Evolutionary conservation across 2,797 vertebrate genomes (phyloP).

Genomic region (Peromyscus melanophrys): DNA sequence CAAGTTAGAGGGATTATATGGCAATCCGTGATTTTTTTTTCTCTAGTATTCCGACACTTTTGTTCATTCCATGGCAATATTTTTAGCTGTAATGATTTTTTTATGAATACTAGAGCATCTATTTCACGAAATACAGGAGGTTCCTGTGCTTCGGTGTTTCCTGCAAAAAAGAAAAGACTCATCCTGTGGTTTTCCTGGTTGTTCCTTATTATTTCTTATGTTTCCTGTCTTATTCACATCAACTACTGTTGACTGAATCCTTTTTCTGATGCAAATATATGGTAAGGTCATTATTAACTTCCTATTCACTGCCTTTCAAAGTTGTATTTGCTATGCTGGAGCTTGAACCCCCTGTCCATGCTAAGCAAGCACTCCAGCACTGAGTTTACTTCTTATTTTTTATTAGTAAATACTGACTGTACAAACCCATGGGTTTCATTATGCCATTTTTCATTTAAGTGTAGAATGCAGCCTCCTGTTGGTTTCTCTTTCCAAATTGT

Average conservation of each 20-base stretch:
- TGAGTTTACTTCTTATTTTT: background rate
- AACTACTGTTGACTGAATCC: background rate
- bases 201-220: background rate
- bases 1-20: background rate
- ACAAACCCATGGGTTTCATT: background rate
- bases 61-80: constrained; percentile 9
- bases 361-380: background rate
- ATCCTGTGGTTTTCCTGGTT: background rate
- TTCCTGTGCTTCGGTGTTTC: constrained; percentile 60
- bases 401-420: background rate
- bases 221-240: constrained; percentile 39
- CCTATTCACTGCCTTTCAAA: background rate
- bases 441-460: background rate
- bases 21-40: background rate
- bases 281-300: background rate
- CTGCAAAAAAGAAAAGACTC: constrained; percentile 4
- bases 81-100: background rate
- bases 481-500: background rate
- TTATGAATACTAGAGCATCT: constrained; percentile 28
- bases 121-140: constrained; percentile 72
- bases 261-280: background rate
- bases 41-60: constrained; percentile 25
- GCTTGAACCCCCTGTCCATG: background rate
- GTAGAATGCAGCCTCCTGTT: background rate
- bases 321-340: background rate